Evolutionary conservation across 2,113 vertebrate genomes (phyloP), one percentile per base, ranked within the genome.

Genomic region (Nesoenas mayeri): DNA sequence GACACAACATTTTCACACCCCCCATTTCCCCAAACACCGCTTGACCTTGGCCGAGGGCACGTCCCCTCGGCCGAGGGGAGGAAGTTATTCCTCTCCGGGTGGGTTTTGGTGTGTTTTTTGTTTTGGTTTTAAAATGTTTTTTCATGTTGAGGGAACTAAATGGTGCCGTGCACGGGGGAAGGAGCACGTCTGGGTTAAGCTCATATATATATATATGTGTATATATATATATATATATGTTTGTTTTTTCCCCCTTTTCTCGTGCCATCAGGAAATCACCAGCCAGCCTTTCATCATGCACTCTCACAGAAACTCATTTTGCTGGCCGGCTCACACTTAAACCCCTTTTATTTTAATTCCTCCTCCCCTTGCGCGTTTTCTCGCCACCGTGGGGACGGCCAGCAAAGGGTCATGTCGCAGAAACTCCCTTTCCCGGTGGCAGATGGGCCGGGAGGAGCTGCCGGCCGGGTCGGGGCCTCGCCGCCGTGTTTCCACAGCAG

Each of bases 1-100:
- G 42, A 44, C 42, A 44, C 42, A 44, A 44, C 42, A 44, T 44
- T 44, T 16, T 16, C 42, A 44, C 42, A 16, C 11, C 12, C 20
- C 56, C 15, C 11, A n/a, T 51, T 32, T 8, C n/a, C 79, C 80
- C 92, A 72, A 42, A 40, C 26, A 6, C 72, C 51, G 3, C 89
- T 64, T 96, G 94, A 96, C 96, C 96, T 97, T 97, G 96, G 81
- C 91, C 60, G 91, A 96, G 94, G 95, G 84, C 96, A 95, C 65
- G 6, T 62, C 79, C 85, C 86, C 57, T 36, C 9, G 70, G 92
- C 80, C 13, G 1, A 36, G 69, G 32, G 75, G 70, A 71, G 77
- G 73, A 85, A 79, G 89, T n/a, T 82, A 3, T 60, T 61, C 20
- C 78, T 57, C 78, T 26, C 66, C 11, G 26, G 44, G 4, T 57